Evolutionary conservation across 2,888 invertebrate genomes (phyloP), one percentile per base, ranked within the genome.

Genomic region (Agonopterix heracliana): DNA sequence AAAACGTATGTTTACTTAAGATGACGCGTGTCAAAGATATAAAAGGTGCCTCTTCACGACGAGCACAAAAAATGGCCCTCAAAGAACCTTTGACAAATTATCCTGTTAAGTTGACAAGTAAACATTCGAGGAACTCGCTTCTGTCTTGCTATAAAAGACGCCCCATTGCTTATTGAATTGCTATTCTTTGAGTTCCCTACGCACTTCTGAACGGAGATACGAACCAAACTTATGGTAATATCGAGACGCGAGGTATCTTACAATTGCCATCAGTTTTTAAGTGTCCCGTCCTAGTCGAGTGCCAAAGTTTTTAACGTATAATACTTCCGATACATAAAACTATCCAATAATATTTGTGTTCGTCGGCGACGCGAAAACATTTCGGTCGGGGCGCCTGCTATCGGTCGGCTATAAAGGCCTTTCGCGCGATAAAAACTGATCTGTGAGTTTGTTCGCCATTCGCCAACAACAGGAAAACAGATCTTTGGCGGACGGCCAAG

Each of bases 361-460:
- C 75, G 75, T 69, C 75, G 79, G 74, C 79, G 79, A 80, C 73
- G 70, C 71, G 78, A 78, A 84, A 83, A 82, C 81, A 82, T 82
- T 82, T 76, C 72, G 78, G 68, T 63, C 68, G 74, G 38, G 38
- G 38, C 41, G 41, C 41, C 41, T 13, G 41, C 79, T 81, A 81
- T 83, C 83, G 81, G 81, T 78, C 74, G 80, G 74, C 85, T 77
- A 87, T 89, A 89, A 89, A 89, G 86, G 87, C 86, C 83, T 86
- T 81, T 81, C 80, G 81, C 82, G 81, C 81, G 87, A 89, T 89
- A 89, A 88, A 88, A 88, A 88, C 86, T 85, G 88, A 89, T 89
- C 87, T 85, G 87, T 80, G 83, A 84, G 86, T 84, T 81, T 78
- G 81, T 78, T 80, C 74, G 74, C 74, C 80, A 78, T 78, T 81